Evolutionary conservation across 2,113 vertebrate genomes (phyloP), one percentile per base, ranked within the genome.

Genomic region (Prunella himalayana): DNA sequence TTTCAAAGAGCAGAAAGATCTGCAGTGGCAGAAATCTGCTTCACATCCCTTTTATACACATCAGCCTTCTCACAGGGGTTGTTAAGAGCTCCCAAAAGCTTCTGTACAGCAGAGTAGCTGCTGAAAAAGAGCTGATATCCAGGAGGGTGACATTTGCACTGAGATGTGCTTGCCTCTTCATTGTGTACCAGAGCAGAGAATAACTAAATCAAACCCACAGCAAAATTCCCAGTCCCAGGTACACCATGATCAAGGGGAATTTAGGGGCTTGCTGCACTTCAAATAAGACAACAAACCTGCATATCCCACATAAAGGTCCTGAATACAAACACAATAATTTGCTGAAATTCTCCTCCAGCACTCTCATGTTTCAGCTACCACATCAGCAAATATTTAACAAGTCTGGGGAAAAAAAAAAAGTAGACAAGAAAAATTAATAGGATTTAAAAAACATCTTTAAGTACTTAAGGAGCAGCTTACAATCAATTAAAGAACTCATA

Each of bases 391-490:
- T 78, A 92, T 68, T 94, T 83, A 83, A 88, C n/a, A 51, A 80
- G 42, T 30, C 56, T 15, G 3, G 19, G 15, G 2, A 10, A n/a
- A 51, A n/a, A 70, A 61, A 63, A 59, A n/a, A 37, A 37, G 37
- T 8, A 49, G 33, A 60, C n/a, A 68, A 59, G 18, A 76, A 87
- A 82, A 88, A 91, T 65, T 91, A 97, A 92, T 64, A 88, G 86
- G 73, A 87, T 97, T 95, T 47, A 0, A 68, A 90, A 68, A 61
- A 13, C 31, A 28, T 77, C 66, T 86, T 70, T 45, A 88, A 92
- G 86, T 88, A 88, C 70, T 95, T 92, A 84, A 94, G 92, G 77
- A 82, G 77, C 90, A 95, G 88, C 83, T 97, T 95, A 92, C 53
- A 92, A 68, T 69, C 92, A 90, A 92, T 96, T 96, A 92, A 94